Evolutionary conservation across 35 echinoderm and acorn worm genomes (phyloP).

Genomic region (Acanthaster planci): DNA sequence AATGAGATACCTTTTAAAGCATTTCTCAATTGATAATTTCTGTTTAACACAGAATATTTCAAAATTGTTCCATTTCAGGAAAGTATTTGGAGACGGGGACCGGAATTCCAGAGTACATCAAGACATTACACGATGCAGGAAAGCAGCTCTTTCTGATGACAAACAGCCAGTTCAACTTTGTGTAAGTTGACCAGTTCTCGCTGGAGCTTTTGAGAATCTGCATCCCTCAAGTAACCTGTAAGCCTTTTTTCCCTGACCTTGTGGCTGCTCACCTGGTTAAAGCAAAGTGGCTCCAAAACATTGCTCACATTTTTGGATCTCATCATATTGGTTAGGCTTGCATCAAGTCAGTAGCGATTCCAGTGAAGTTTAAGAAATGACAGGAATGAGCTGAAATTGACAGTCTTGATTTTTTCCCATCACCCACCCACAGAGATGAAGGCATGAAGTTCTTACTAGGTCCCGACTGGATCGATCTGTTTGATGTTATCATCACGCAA

Average conservation of each 20-base stretch:
- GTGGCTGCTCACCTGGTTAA: no score
- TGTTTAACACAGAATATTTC: not conserved
- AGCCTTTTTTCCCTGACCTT: no score
- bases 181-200: constrained; percentile 84
- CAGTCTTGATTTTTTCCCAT: not conserved
- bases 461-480: constrained; percentile 80
- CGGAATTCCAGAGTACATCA: constrained; percentile 47
- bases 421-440: constrained; percentile 74
- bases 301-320: no score
- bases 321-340: no score
- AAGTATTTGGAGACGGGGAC: constrained; percentile 68
- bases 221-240: no score
- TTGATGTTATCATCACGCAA: constrained; percentile 88
- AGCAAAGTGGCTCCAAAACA: no score
- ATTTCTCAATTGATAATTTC: not conserved
- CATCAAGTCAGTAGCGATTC: no score
- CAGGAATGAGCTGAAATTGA: no score
- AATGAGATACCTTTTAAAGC: not conserved
- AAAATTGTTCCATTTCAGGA: constrained; percentile 46
- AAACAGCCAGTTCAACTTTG: constrained; percentile 78
- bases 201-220: no score
- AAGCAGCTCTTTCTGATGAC: constrained; percentile 93
- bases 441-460: constrained; percentile 91
- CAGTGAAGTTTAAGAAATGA: no score
- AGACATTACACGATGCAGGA: constrained; percentile 54